Base-by-base conservation (phyloP, 2,797 vertebrate species). In the Ambastaia sidthimunki region DNA sequence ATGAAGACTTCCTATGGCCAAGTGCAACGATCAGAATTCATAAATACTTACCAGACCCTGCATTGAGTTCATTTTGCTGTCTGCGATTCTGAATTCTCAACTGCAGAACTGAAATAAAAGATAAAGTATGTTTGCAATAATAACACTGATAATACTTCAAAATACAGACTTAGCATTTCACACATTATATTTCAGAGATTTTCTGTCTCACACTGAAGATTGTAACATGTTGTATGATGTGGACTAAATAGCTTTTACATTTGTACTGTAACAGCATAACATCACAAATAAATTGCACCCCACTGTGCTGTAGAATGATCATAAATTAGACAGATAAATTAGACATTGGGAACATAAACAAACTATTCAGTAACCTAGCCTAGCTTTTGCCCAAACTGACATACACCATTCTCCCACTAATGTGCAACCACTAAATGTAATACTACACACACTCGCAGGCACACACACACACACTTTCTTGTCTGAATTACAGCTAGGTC, bases 81-180 rank as follows among this genome's bases (percentile, higher is more conserved):
- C 92, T 91, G 82, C 95, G 93, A 86, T 96, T 95, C 86, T 96
- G 94, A 86, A 95, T 95, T 90, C 95, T 93, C 89, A 95, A 21
- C 91, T 96, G 95, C 87, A 95, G 91, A 55, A 96, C 95, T 96
- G 90, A 78, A 91, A 89, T 88, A 66, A 90, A 80, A 74, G 87
- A 60, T 21, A 85, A 13, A 88, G 67, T 31, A 44, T 50, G 81
- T 63, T 21, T n/a, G 23, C 12, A 76, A 71, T 37, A 4, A 63
- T 3, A 21, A 44, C 12, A 52, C 50, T 5, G 23, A 19, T 47
- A 54, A 23, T 34, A 23, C 28, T 59, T 34, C 21, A 60, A 57
- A 16, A 68, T 31, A 34, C 18, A 60, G 25, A 12, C 37, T 59
- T 69, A 48, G 66, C 23, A 31, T 59, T 68, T 48, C 13, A 59